A percentile compares a stretch with the other conserved stretches of the same genome.
These are phyloP conservation scores for Clivina fossor DNA, from an alignment of 2,888 invertebrate species.

Conservation along the genomic window DNA sequence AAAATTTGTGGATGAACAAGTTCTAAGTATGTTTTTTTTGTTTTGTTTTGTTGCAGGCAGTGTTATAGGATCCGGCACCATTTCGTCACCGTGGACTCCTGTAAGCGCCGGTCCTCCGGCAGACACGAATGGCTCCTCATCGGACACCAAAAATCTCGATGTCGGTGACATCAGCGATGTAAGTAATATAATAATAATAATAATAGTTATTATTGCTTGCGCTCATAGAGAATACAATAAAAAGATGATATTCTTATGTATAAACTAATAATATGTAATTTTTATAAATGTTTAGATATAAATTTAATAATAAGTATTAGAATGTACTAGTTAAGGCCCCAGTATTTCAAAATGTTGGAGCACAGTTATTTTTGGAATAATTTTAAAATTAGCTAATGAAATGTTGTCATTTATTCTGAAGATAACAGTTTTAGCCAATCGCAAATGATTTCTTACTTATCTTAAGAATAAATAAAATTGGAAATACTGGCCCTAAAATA, in stretches of 20 bases:
- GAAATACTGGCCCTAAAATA: too few relatives aligned
- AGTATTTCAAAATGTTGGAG: background rate
- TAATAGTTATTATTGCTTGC: too few relatives aligned
- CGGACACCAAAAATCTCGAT: constrained; percentile 88
- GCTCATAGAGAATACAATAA: too few relatives aligned
- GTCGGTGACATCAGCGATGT: constrained; percentile 91
- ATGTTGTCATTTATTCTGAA: too few relatives aligned
- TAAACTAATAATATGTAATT: too few relatives aligned
- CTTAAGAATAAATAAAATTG: too few relatives aligned
- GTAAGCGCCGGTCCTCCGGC: constrained; percentile 82
- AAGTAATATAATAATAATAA: constrained; percentile 51
- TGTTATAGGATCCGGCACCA: constrained; percentile 84
- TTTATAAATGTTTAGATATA: background rate
- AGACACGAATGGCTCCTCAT: constrained; percentile 90
- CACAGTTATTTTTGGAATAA: too few relatives aligned
- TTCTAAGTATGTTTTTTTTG: constrained; percentile 25
- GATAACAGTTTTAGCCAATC: too few relatives aligned
- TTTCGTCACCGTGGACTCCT: constrained; percentile 96
- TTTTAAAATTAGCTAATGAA: too few relatives aligned
- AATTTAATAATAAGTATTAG: background rate
- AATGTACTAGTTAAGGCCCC: background rate
- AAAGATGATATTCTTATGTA: too few relatives aligned
- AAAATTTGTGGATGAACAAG: constrained; percentile 13
- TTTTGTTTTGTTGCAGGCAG: constrained; percentile 58
- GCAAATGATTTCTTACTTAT: too few relatives aligned